These are phyloP conservation scores for Grapholita molesta DNA, from an alignment of 1,140 invertebrate genomes.

Conservation along the genomic window DNA sequence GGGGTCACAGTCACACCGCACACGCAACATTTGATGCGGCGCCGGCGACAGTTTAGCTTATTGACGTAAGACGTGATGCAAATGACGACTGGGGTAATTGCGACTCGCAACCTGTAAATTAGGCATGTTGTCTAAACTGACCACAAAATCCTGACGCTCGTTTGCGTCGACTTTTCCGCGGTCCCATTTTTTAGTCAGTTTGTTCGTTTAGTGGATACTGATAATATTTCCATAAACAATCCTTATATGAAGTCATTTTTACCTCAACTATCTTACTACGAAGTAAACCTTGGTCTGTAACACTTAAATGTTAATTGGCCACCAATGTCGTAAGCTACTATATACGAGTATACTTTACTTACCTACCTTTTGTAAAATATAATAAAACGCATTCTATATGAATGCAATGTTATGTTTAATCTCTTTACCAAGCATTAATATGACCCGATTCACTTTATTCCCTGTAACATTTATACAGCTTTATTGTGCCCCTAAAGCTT, in stretches of 20 bases:
- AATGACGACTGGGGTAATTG: constrained; percentile 1
- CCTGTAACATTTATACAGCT: constrained; percentile 4
- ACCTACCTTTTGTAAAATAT: not conserved
- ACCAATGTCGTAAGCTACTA: not conserved
- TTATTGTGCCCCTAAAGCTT: constrained; percentile 2
- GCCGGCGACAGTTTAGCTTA: not conserved
- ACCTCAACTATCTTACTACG: too few species aligned
- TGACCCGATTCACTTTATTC: not conserved
- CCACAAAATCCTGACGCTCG: not conserved
- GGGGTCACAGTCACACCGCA: too few species aligned
- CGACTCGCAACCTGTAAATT: not conserved
- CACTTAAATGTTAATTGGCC: not conserved
- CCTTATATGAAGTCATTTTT: constrained; percentile 1
- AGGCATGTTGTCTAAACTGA: not conserved
- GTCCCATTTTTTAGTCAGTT: not conserved
- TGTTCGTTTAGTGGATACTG: not conserved
- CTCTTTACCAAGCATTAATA: not conserved
- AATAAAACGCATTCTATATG: not conserved
- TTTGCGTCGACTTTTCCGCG: not conserved
- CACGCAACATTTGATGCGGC: not conserved
- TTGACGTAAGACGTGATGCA: constrained; percentile 8
- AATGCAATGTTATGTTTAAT: not conserved
- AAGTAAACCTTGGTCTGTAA: constrained; percentile 5
- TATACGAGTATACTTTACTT: not conserved
- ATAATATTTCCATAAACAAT: not conserved